Base-by-base conservation (phyloP, 2,888 invertebrate genomes). In the Ernsta delagoae region DNA sequence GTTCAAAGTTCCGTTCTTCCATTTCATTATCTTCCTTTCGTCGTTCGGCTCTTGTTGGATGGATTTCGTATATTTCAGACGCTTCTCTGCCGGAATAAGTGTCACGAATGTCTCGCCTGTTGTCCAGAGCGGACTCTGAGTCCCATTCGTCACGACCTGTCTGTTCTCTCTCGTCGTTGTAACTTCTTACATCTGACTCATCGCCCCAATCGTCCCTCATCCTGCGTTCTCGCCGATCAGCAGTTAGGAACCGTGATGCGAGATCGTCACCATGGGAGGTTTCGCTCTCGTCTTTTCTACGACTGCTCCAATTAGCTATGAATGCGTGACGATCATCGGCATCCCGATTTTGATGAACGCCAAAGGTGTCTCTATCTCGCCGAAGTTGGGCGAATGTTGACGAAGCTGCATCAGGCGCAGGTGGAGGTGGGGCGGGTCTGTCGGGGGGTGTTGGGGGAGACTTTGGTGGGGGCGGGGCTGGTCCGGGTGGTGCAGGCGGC, bases 291-390 rank as follows among this genome's bases (percentile, higher is more conserved):
- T 91, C 91, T 66, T 92, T 83, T 24, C 90, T 81, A 63, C 93
- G 82, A 0, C 92, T 92, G 74, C 88, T 93, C 94, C 94, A 94
- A 77, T 94, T 93, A 0, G 92, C 93, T 31, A 93, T 79, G 83
- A 93, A 93, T 12, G 88, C 88, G 75, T 93, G 94, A 72, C 95
- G 93, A 68, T 94, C 94, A 43, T 92, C 93, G 0, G 92, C 94
- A 71, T 94, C 94, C 79, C 94, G 89, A 78, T 96, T 96, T 78
- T 96, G 96, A 70, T 96, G 95, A 0, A 96, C 96, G 0, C 96
- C 96, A 73, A 96, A 96, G 0, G 96, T 96, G 76, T 96, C 96
- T 36, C 96, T 88, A 76, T 96, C 96, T 75, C 96, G 95, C 1
- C 96, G 93, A 60, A 95, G 91, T 72, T 96, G 95, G 75, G 96